Conservation (phyloP, 2,797 vertebrate species). For the Sebastes alutus region DNA sequence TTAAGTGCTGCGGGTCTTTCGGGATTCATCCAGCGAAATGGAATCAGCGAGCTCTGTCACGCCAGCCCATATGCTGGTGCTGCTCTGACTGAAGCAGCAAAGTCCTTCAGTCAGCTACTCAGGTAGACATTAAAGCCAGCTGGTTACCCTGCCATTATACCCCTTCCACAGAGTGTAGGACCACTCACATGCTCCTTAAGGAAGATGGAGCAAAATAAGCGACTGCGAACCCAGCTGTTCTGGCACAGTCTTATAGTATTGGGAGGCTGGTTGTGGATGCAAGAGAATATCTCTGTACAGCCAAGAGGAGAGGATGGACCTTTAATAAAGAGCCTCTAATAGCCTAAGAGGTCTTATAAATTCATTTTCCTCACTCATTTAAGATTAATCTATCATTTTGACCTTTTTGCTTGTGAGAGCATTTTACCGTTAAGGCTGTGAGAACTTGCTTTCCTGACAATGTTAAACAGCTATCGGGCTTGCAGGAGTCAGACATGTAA, state of each 20-base stretch:
- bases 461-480: constrained; percentile 31
- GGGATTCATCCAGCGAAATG: constrained; percentile 56
- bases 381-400: constrained; percentile 16
- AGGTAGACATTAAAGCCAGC: constrained; percentile 40
- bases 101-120: constrained; percentile 54
- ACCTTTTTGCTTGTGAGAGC: constrained; percentile 10
- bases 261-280: constrained; percentile 2
- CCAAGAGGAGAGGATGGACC: constrained; percentile 5
- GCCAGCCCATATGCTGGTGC: constrained; percentile 24
- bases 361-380: constrained; percentile 7
- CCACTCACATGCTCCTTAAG: constrained; percentile 53
- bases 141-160: constrained; percentile 51
- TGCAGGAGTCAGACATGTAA: constrained; percentile 48
- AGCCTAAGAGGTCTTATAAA: constrained; percentile 6
- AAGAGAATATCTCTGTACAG: constrained; percentile 17
- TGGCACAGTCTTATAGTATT: constrained; percentile 1
- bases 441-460: constrained; percentile 27
- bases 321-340: constrained; percentile 21
- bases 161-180: constrained; percentile 23
- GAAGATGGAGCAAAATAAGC: constrained; percentile 41
- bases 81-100: constrained; percentile 33
- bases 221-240: constrained; percentile 34
- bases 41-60: constrained; percentile 59
- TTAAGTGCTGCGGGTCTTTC: constrained; percentile 55
- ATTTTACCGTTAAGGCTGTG: constrained; percentile 6